Base-by-base conservation (phyloP, 1,140 invertebrate species). In the Tenebrio molitor region DNA sequence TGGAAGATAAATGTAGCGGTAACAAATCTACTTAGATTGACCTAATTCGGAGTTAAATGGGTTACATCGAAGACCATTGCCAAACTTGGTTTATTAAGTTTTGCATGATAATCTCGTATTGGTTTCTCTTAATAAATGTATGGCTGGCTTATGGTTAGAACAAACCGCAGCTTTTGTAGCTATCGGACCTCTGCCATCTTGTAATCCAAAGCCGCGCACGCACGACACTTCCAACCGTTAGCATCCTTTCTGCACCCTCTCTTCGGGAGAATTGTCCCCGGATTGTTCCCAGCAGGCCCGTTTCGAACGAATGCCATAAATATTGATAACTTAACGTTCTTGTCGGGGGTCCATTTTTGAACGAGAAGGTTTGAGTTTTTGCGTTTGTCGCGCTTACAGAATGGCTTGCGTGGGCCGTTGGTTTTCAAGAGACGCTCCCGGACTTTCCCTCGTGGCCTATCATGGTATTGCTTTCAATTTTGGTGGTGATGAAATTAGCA, bases 171-270 rank as follows among this genome's bases (percentile, higher is more conserved):
- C 12, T 39, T 39, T 3, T 39, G 6, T 39, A 7, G 12, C 36
- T 39, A n/a, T 39, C 12, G 36, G 36, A 29, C 25, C 25, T 29
- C 3, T 29, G 3, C 36, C n/a, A 12, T 39, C 2, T 39, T 12
- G 10, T 10, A 41, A 67, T 44, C 64, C 42, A 67, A 67, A 67
- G 64, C 36, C 41, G 34, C 36, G 41, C 36, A 67, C 64, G 64
- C 64, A 67, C 36, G 68, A 70, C 68, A 70, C 25, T 42, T 62
- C 12, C 29, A 62, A 41, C 16, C 46, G 25, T 17, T 34, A 41
- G 46, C 23, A 19, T 34, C 58, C 25, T 53, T 70, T 70, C 46
- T 33, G 58, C 29, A 41, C 50, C 50, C 68, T 58, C 34, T 70
- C 50, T 53, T 23, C 23, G 21, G 23, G 50, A 58, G 50, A 58